Conservation (phyloP, 92 coral and sea anemone species). For the Epizoanthus ramosus region DNA sequence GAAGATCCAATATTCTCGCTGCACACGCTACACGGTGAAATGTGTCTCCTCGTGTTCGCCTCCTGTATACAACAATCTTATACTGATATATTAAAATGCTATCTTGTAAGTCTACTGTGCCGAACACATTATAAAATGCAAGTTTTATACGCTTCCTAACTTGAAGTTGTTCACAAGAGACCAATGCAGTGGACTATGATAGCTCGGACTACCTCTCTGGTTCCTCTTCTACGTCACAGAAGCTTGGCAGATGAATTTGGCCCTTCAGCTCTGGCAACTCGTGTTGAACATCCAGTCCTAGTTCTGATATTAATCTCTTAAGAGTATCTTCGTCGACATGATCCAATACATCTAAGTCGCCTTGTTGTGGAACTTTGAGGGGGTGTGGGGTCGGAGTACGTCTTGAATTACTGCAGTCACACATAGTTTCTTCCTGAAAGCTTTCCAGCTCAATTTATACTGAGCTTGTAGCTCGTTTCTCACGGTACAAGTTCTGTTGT, state of each 20-base stretch:
- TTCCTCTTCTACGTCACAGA: slow-evolving; percentile 48
- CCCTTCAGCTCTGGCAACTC: slow-evolving; percentile 71
- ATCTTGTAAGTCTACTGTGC: neutral
- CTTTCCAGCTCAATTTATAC: neutral
- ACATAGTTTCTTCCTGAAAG: slow-evolving; percentile 16
- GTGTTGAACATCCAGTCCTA: slow-evolving; percentile 65
- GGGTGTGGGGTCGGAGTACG: slow-evolving; percentile 34
- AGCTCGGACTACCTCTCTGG: slow-evolving; percentile 51
- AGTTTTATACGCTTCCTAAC: neutral
- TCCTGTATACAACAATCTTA: neutral
- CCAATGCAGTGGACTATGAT: too few species aligned
- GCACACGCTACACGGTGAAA: neutral
- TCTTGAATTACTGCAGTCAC: slow-evolving; percentile 34
- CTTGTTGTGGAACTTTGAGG: slow-evolving; percentile 23
- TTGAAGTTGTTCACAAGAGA: slow-evolving; percentile 3
- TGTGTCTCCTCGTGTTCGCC: neutral
- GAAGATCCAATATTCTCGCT: neutral
- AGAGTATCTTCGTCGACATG: slow-evolving; percentile 62
- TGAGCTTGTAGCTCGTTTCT: neutral
- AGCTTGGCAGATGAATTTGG: slow-evolving; percentile 48
- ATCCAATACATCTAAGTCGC: slow-evolving; percentile 43
- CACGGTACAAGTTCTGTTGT: neutral
- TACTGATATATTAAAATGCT: neutral
- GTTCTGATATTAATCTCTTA: slow-evolving; percentile 52
- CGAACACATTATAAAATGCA: neutral